Evolutionary conservation across 1,140 invertebrate species (phyloP), one percentile per base, ranked within the genome.

Genomic region (Eubasilissa regina): DNA sequence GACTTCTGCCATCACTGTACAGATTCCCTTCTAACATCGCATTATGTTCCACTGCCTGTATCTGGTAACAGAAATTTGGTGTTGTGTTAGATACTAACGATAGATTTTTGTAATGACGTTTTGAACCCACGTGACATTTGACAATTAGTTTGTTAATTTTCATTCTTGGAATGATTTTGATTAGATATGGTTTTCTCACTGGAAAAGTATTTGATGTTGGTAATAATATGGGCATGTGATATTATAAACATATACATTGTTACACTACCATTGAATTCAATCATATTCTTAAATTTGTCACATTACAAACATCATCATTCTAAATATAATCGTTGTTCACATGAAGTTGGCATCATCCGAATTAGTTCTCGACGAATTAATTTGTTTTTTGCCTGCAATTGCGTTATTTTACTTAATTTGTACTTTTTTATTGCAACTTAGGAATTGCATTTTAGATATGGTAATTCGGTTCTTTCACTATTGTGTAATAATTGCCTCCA

Each of bases 31-130:
- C 62, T 66, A 45, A 66, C 62, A 66, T n/a, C 11, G 25, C 43
- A 66, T 66, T 25, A 66, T 66, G 55, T 58, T 58, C 55, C 66
- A 73, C 56, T 80, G 79, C 79, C 76, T 80, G 79, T 74, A 11
- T 80, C 66, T 75, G 76, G 43, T 73, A 70, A 66, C 79, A 53
- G 76, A 60, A 64, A 48, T 10, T 80, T 80, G 79, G 53, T 80
- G 79, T 80, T 80, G 79, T 80, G 25, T 77, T 80, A 80, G 79
- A 77, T 56, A 75, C 66, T 68, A 72, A 77, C 51, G 75, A 53
- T 21, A 70, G 68, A 73, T 73, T 35, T 35, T 47, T 73, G 68
- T 73, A 73, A 73, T 73, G 68, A 55, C 74, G 79, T 80, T 80
- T 80, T 80, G 73, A 79, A 80, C 21, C 75, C 58, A 56, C 79